Conservation (phyloP, 2,888 invertebrate species). For the Boloria selene region DNA sequence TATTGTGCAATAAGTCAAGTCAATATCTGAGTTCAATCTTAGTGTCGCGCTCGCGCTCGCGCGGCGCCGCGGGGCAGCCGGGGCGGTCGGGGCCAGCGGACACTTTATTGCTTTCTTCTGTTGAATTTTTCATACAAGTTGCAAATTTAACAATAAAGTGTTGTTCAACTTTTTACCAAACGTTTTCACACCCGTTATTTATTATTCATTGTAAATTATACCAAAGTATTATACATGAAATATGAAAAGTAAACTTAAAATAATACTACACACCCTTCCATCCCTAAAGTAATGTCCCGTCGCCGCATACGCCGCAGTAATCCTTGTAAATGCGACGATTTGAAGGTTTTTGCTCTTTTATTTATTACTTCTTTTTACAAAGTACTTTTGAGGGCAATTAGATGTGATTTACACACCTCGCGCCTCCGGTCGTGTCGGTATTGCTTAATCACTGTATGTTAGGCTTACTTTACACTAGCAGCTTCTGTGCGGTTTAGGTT, state of each 20-base stretch:
- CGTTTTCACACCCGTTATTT: background rate
- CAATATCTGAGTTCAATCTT: slow-evolving; percentile 11
- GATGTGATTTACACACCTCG: slow-evolving; percentile 1
- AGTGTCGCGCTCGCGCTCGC: background rate
- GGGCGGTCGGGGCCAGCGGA: slow-evolving; percentile 1
- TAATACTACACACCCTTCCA: too few species aligned
- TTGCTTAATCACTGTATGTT: background rate
- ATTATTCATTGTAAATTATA: background rate
- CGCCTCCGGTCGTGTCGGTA: background rate
- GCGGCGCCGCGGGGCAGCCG: background rate
- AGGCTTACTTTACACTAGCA: background rate
- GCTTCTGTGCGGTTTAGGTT: too few species aligned
- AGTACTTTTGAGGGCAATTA: background rate
- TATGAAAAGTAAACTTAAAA: too few species aligned
- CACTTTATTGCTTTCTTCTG: slow-evolving; percentile 27
- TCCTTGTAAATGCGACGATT: too few species aligned
- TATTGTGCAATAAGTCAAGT: slow-evolving; percentile 24
- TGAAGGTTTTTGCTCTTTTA: background rate
- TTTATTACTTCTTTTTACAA: background rate
- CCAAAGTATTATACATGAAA: too few species aligned
- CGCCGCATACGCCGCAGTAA: too few species aligned
- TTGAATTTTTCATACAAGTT: slow-evolving; percentile 18
- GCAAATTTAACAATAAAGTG: slow-evolving; percentile 19
- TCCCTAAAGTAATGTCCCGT: too few species aligned
- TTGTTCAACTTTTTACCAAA: slow-evolving; percentile 14